Base-by-base conservation (phyloP, 64 coral and sea anemone species). In the Montipora capricornis region DNA sequence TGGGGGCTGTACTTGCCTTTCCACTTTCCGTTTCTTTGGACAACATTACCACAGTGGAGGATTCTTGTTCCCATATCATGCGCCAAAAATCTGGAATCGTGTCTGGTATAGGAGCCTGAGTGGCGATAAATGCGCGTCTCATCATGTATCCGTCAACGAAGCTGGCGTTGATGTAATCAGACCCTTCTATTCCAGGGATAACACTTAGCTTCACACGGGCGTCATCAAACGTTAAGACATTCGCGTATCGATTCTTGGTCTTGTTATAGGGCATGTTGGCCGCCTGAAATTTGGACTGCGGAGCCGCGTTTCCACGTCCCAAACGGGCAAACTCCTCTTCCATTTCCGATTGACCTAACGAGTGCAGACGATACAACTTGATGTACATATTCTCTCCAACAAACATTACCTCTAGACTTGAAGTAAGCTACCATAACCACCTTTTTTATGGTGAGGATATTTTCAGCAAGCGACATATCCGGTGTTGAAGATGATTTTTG, bases 51-150 rank as follows among this genome's bases (percentile, higher is more conserved):
- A 98, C 92, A 0, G 96, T 92, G n/a, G 68, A 44, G 49, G 83
- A 92, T 14, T 95, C 89, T 90, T 98, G 93, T 74, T 98, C 93
- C 96, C 96, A 98, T 60, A 98, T 91, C 96, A 95, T 98, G 14
- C 96, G 83, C 96, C 96, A 98, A 51, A 93, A 98, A 53, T 98
- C 96, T 17, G 90, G 80, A 50, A 98, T 93, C 2, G 93, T 98
- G 52, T 95, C 96, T 15, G 96, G 96, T 53, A 98, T 95, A 12
- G 96, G 96, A 44, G 96, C 96, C 82, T 98, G 96, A 47, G 96
- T 98, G 19, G 96, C 96, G 76, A 98, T 87, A 37, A 98, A 98
- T 2, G 93, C 93, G 73, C 79, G 90, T 7, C 82, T 93, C 64
- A 76, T 83, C 96, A 98, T 98, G 87, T 95, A 98, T 15, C 96